phyloP scores from a whole-genome alignment of 2,888 invertebrate genomes.

The Capitulum mitella region DNA sequence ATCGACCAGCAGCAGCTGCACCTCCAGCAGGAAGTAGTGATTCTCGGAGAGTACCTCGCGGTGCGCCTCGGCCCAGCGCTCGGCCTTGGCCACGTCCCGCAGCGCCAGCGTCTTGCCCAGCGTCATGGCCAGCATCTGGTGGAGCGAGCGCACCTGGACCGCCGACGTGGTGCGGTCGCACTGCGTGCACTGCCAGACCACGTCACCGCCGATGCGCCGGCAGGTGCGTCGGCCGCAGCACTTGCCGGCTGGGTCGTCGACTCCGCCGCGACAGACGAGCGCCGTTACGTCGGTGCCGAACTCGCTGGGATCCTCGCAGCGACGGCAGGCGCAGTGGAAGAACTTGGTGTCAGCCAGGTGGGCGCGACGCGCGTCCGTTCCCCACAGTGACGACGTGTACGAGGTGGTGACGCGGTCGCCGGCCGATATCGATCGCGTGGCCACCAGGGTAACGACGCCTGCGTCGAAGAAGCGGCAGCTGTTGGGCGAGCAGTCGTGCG shows the following conservation, averaged over 20 bases:
- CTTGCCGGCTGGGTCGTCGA: constrained; percentile 16
- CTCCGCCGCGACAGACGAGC: constrained; percentile 29
- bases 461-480: constrained; percentile 32
- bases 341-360: constrained; percentile 32
- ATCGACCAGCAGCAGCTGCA: background rate
- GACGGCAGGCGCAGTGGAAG: constrained; percentile 31
- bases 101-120: background rate
- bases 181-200: background rate
- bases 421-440: constrained; percentile 27
- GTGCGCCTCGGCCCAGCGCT: background rate
- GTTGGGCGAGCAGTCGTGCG: constrained; percentile 34
- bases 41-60: background rate
- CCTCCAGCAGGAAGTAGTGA: constrained; percentile 17
- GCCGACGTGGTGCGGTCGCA: background rate
- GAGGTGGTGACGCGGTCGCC: constrained; percentile 29
- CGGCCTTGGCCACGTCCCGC: background rate
- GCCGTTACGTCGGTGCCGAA: constrained; percentile 33
- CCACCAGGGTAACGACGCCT: constrained; percentile 28
- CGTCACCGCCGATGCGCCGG: background rate
- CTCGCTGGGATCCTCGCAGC: constrained; percentile 34
- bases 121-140: background rate
- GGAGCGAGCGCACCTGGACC: background rate
- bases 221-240: constrained; percentile 2
- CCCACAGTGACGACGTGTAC: constrained; percentile 33
- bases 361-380: constrained; percentile 29